A percentile compares a stretch with the other conserved stretches of the same genome.
Conservation (phyloP, 92 coral and sea anemone genomes). For the Parazoanthus darwini region DNA sequence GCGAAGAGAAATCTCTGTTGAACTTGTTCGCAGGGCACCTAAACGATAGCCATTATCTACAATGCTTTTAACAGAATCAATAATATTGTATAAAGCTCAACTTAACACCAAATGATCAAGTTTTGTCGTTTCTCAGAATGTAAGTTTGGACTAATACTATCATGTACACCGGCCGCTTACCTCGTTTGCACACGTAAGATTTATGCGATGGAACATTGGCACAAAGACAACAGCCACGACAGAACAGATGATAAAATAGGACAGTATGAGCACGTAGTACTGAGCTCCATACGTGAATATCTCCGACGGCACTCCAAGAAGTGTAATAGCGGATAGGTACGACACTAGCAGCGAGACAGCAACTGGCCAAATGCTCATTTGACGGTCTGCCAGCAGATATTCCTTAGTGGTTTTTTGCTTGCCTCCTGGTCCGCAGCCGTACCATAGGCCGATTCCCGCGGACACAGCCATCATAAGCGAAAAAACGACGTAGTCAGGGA, state of each 20-base stretch:
- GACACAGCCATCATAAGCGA: slow-evolving; percentile 80
- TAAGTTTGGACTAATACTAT: too few relatives aligned
- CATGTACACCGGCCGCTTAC: slow-evolving; percentile 33
- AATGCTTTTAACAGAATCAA: too few relatives aligned
- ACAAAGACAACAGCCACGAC: slow-evolving; percentile 76
- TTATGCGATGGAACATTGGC: slow-evolving; percentile 79
- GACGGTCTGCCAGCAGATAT: slow-evolving; percentile 80
- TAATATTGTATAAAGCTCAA: too few relatives aligned
- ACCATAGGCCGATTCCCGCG: slow-evolving; percentile 84
- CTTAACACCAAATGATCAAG: too few relatives aligned
- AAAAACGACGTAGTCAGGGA: slow-evolving; percentile 81
- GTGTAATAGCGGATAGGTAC: slow-evolving; percentile 84
- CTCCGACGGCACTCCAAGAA: slow-evolving; percentile 92
- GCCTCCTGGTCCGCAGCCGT: slow-evolving; percentile 91
- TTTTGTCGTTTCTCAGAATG: too few relatives aligned
- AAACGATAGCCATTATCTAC: too few relatives aligned
- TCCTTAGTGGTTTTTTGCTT: slow-evolving; percentile 83
- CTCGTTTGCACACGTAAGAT: slow-evolving; percentile 85
- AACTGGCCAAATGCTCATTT: slow-evolving; percentile 74
- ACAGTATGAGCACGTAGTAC: slow-evolving; percentile 74
- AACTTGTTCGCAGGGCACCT: too few relatives aligned
- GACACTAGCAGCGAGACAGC: slow-evolving; percentile 84
- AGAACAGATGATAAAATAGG: slow-evolving; percentile 71
- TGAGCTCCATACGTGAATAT: slow-evolving; percentile 92
- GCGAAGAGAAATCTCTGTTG: too few relatives aligned